Evolutionary conservation across 2,888 invertebrate species (phyloP).

Genomic region (Nomada goodeniana): DNA sequence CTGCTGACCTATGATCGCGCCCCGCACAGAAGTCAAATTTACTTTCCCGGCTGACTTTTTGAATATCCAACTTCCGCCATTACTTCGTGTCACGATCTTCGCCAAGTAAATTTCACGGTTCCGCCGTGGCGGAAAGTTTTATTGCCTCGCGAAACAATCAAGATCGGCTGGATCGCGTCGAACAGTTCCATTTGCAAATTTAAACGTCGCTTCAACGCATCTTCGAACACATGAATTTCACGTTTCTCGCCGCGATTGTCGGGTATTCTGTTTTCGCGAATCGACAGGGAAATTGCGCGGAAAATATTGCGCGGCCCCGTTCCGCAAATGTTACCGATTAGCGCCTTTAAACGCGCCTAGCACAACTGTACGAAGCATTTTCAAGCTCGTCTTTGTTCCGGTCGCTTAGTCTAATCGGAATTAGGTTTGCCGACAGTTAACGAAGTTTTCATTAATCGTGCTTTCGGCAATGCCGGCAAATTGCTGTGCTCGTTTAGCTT

Average conservation of each 20-base stretch:
- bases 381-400: conserved; percentile 37
- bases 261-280: not conserved
- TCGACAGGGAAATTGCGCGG: not conserved
- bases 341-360: conserved; percentile 40
- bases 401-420: conserved; percentile 49
- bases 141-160: conserved; percentile 41
- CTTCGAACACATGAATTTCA: not conserved
- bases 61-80: conserved; percentile 58
- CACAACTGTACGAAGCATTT: conserved; percentile 41
- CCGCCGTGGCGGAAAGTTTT: conserved; percentile 38
- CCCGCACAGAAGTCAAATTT: conserved; percentile 63
- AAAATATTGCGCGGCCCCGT: not conserved
- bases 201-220: conserved; percentile 7
- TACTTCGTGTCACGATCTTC: conserved; percentile 40
- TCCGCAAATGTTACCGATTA: too few relatives aligned
- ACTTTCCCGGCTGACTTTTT: conserved; percentile 52
- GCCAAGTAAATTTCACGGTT: conserved; percentile 27
- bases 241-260: not conserved
- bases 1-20: conserved; percentile 61
- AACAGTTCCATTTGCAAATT: conserved; percentile 29
- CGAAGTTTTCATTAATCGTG: conserved; percentile 54
- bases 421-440: conserved; percentile 54
- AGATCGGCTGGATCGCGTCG: conserved; percentile 33
- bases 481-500: conserved; percentile 58
- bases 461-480: conserved; percentile 47